Evolutionary conservation across 1,140 invertebrate species (phyloP).

Genomic region (Trissolcus basalis): DNA sequence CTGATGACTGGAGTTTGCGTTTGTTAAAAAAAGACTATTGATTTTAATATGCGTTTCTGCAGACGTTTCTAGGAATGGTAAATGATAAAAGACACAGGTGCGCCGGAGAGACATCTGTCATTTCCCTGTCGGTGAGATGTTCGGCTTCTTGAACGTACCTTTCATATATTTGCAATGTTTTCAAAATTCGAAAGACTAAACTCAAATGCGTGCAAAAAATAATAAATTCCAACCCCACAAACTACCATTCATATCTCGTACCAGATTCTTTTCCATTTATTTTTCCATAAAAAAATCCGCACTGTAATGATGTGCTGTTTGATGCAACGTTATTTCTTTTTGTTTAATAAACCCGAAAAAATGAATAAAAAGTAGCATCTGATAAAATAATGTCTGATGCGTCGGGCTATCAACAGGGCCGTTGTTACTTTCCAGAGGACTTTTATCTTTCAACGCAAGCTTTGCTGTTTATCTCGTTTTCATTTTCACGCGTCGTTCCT

Average conservation of each 20-base stretch:
- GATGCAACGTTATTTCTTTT: no score
- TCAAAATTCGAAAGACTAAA: constrained; percentile 54
- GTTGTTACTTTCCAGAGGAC: constrained; percentile 57
- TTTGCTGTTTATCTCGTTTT: constrained; percentile 58
- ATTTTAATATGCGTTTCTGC: constrained; percentile 55
- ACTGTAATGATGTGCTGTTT: no score
- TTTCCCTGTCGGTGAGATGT: constrained; percentile 54
- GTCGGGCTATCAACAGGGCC: constrained; percentile 23
- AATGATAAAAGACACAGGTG: constrained; percentile 61
- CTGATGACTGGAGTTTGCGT: constrained; percentile 43
- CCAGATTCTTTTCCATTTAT: constrained; percentile 31
- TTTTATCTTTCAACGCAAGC: constrained; percentile 50
- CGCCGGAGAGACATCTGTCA: constrained; percentile 61
- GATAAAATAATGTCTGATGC: no score
- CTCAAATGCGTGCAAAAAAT: constrained; percentile 52
- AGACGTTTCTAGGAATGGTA: constrained; percentile 49
- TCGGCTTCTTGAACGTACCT: constrained; percentile 49
- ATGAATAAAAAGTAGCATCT: no score
- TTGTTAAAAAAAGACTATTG: constrained; percentile 50
- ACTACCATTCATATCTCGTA: constrained; percentile 24
- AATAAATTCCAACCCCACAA: constrained; percentile 14
- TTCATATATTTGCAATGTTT: constrained; percentile 55
- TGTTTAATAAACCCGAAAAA: no score
- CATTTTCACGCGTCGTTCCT: constrained; percentile 36
- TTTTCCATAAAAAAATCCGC: no score